These are phyloP conservation scores for Stomatorhinus ivindoensis DNA, from an alignment of 2,113 vertebrate genomes.

Conservation along the genomic window DNA sequence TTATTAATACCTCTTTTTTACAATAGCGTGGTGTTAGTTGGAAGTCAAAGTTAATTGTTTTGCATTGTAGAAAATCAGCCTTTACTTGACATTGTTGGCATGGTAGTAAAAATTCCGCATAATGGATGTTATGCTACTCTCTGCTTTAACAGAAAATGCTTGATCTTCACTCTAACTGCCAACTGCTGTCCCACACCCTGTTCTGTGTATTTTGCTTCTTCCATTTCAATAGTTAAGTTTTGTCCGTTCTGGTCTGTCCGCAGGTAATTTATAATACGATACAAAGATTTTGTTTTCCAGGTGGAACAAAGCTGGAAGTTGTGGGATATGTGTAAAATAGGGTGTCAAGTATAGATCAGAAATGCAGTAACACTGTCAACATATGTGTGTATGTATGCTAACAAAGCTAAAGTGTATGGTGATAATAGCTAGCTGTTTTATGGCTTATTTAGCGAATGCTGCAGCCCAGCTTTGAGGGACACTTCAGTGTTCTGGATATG, in stretches of 20 bases:
- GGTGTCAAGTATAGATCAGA: background rate
- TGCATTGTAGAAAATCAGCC: background rate
- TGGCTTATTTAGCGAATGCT: background rate
- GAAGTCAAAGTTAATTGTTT: background rate
- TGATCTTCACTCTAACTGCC: background rate
- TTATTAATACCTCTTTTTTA: background rate
- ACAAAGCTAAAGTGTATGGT: background rate
- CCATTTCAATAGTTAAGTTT: background rate
- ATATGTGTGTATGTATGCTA: slow-evolving; percentile 16
- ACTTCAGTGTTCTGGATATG: slow-evolving; percentile 2
- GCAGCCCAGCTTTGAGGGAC: background rate
- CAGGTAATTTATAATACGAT: background rate
- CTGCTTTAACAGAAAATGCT: background rate
- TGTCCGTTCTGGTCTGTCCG: background rate
- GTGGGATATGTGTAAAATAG: background rate
- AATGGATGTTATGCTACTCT: background rate
- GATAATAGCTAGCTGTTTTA: background rate
- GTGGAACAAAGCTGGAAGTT: background rate
- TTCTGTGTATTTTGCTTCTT: background rate
- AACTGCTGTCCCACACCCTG: background rate
- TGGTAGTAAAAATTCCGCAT: background rate
- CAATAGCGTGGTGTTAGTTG: background rate
- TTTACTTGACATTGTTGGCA: background rate
- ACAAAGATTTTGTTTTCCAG: background rate
- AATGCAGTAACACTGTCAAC: background rate